Percentiles rank a stretch among this genome's conserved stretches.
Conservation (phyloP, 2,113 vertebrate species). For the Nibea albiflora region DNA sequence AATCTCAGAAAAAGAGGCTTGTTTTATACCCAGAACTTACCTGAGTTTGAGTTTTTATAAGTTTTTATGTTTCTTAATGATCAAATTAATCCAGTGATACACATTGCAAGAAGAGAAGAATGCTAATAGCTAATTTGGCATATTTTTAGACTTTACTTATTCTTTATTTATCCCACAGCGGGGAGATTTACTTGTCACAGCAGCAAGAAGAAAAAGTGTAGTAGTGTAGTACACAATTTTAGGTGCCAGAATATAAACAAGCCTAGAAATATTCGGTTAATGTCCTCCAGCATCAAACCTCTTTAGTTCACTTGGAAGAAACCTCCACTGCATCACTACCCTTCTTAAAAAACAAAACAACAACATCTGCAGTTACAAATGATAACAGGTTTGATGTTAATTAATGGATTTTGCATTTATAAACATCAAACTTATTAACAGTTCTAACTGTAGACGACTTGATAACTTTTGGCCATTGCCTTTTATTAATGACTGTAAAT, state of each 20-base stretch:
- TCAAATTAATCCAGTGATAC: slow-evolving; percentile 3
- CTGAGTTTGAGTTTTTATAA: no score
- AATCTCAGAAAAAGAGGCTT: not conserved
- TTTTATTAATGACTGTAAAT: not conserved
- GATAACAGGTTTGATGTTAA: no score
- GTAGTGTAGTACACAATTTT: no score
- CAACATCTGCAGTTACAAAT: not conserved
- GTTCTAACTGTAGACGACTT: not conserved
- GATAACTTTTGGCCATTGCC: no score
- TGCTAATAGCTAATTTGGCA: no score
- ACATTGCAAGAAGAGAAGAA: not conserved
- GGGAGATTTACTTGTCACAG: no score
- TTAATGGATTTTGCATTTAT: not conserved
- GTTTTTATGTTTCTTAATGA: not conserved
- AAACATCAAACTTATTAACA: not conserved
- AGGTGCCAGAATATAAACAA: slow-evolving; percentile 11
- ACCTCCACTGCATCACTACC: not conserved
- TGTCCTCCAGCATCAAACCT: not conserved
- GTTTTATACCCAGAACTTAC: not conserved
- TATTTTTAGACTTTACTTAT: not conserved
- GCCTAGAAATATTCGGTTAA: not conserved
- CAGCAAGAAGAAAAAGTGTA: no score
- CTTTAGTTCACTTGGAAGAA: not conserved
- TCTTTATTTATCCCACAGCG: no score
- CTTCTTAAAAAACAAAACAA: not conserved